Evolutionary conservation across 2,113 vertebrate species (phyloP), one percentile per base, ranked within the genome.

Genomic region (Nanorana parkeri): DNA sequence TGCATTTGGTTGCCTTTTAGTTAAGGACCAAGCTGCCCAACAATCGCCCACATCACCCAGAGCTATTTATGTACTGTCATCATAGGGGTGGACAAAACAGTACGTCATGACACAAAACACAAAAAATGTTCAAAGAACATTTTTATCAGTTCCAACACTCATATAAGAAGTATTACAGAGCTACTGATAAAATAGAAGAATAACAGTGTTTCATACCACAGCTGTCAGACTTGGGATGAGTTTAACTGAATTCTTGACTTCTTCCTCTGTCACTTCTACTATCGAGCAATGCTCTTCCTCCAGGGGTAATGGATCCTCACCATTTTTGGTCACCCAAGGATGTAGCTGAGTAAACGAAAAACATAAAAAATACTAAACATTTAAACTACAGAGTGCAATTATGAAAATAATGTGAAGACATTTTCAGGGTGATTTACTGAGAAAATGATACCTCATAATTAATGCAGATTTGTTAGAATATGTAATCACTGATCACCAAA

Each of bases 211-310:
- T 71, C 85, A 41, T 90, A 99, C 98, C 96, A 99, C 97, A 0
- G 98, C 94, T 84, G 98, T 97, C 86, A 99, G 93, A 84, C 96
- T 97, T 11, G 97, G 97, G 68, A 99, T 94, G 0, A 95, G 96
- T 89, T 95, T 98, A 84, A 99, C 94, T 0, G 97, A 99, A 90
- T 99, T 99, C 91, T 98, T 91, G 87, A 99, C 96, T 87, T 99
- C 98, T 86, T 99, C 98, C 86, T 99, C 96, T 0, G 97, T 99
- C 85, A 99, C 98, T 89, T 99, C 98, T 87, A 99, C 97, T 86
- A 91, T 84, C 0, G 94, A 94, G 85, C 97, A 99, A 83, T 99
- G 98, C 66, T 99, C 96, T 26, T 98, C 97, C 89, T 99, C 97
- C 26, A 97, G 90, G 0, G 97, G 98, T 77, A 99, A 86, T 0